Conservation (phyloP, 2,888 invertebrate species). For the Drosophila lacicola region DNA sequence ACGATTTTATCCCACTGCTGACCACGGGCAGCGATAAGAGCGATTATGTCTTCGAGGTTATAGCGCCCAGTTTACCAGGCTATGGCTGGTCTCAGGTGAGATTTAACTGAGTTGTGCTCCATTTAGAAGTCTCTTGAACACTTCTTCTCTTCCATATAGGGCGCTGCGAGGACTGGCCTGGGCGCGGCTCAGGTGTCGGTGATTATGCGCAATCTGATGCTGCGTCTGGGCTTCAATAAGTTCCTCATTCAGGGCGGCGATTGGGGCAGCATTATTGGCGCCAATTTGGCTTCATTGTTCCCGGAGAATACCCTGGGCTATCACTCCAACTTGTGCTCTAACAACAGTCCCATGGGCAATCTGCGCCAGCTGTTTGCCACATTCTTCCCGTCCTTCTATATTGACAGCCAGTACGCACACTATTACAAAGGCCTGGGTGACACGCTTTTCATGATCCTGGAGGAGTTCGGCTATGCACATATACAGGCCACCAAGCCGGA, state of each 20-base stretch:
- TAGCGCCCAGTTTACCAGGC: slow-evolving; percentile 89
- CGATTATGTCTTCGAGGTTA: slow-evolving; percentile 89
- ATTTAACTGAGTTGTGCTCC: not conserved
- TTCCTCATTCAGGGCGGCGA: slow-evolving; percentile 92
- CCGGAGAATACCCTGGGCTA: slow-evolving; percentile 87
- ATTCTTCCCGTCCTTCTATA: slow-evolving; percentile 87
- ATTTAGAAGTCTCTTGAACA: not conserved
- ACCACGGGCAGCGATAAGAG: slow-evolving; percentile 86
- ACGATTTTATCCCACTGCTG: slow-evolving; percentile 89
- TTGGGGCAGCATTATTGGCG: slow-evolving; percentile 90
- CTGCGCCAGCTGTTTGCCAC: slow-evolving; percentile 85
- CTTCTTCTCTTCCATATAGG: slow-evolving; percentile 48
- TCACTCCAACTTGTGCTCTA: slow-evolving; percentile 88
- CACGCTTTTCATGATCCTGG: slow-evolving; percentile 67
- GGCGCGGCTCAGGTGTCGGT: slow-evolving; percentile 86
- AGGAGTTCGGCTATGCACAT: slow-evolving; percentile 89
- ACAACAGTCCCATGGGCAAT: slow-evolving; percentile 74
- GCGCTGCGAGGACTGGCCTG: slow-evolving; percentile 75
- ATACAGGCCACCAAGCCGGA: slow-evolving; percentile 95
- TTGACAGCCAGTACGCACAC: slow-evolving; percentile 86
- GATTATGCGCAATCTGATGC: slow-evolving; percentile 89
- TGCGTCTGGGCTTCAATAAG: slow-evolving; percentile 87
- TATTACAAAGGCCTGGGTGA: slow-evolving; percentile 85
- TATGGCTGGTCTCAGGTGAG: slow-evolving; percentile 89
- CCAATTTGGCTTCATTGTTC: slow-evolving; percentile 87